Conservation (phyloP, 2,888 invertebrate genomes). For the Mythimna pallens region DNA sequence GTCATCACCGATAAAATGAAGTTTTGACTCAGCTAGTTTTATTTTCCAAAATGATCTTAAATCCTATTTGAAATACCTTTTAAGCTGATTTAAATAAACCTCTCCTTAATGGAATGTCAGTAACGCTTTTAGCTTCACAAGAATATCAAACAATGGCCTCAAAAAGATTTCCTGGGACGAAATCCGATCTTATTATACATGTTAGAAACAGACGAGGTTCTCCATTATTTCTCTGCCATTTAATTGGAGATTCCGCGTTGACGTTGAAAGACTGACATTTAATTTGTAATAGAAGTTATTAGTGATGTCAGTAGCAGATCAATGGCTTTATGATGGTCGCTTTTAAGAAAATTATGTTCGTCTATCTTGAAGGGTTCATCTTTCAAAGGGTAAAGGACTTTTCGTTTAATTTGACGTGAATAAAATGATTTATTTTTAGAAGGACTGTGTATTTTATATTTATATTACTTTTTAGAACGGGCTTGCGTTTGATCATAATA, state of each 20-base stretch:
- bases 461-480: neutral
- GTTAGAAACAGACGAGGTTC: slow-evolving; percentile 42
- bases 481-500: too few species aligned
- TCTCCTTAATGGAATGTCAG: slow-evolving; percentile 1
- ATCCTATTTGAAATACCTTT: neutral
- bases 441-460: neutral
- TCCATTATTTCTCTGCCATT: slow-evolving; percentile 58
- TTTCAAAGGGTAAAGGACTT: neutral
- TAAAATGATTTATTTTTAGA: neutral
- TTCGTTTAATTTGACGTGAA: slow-evolving; percentile 2
- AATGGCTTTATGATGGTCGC: slow-evolving; percentile 20
- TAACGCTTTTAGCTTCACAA: slow-evolving; percentile 3
- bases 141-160: slow-evolving; percentile 23
- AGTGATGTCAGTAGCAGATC: slow-evolving; percentile 54
- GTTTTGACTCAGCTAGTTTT: neutral
- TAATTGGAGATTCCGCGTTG: slow-evolving; percentile 58
- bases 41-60: neutral
- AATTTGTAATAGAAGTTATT: slow-evolving; percentile 56
- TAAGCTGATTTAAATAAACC: slow-evolving; percentile 18
- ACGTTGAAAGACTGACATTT: slow-evolving; percentile 60
- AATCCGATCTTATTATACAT: slow-evolving; percentile 41
- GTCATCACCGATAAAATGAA: too few species aligned
- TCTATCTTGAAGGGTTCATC: neutral
- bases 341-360: slow-evolving; percentile 28
- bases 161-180: slow-evolving; percentile 25